phyloP scores from a whole-genome alignment of 2,888 invertebrate genomes.

The Ochropacha duplaris region DNA sequence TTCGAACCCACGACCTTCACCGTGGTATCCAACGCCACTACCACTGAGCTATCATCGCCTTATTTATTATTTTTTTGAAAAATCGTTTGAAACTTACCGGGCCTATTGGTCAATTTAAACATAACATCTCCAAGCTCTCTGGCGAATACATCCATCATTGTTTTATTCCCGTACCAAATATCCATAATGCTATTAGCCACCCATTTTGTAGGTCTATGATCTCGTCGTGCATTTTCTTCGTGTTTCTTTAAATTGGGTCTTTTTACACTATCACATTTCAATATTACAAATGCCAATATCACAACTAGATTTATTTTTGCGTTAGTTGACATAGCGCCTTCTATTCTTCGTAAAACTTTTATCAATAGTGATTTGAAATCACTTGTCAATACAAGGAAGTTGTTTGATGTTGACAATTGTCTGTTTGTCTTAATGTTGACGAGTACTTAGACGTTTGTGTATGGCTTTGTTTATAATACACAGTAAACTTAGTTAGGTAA shows the following conservation, averaged over 20 bases:
- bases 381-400: too few relatives aligned
- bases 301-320: constrained; percentile 8
- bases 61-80: too few relatives aligned
- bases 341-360: background rate
- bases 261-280: constrained; percentile 30
- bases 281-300: constrained; percentile 21
- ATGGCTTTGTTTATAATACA: background rate
- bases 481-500: background rate
- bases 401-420: background rate
- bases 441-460: background rate
- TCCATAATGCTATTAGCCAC: constrained; percentile 61
- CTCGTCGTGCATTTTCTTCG: constrained; percentile 23
- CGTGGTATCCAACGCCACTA: too few relatives aligned
- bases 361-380: background rate
- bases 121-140: constrained; percentile 54
- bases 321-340: background rate
- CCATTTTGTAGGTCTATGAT: constrained; percentile 59
- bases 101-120: constrained; percentile 39
- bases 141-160: constrained; percentile 53
- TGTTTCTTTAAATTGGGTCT: constrained; percentile 24
- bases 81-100: background rate
- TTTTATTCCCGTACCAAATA: constrained; percentile 64
- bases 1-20: too few relatives aligned
- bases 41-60: too few relatives aligned
- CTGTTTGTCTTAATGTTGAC: background rate